Evolutionary conservation across 2,113 vertebrate genomes (phyloP), one percentile per base, ranked within the genome.

Genomic region (Proteles cristata): DNA sequence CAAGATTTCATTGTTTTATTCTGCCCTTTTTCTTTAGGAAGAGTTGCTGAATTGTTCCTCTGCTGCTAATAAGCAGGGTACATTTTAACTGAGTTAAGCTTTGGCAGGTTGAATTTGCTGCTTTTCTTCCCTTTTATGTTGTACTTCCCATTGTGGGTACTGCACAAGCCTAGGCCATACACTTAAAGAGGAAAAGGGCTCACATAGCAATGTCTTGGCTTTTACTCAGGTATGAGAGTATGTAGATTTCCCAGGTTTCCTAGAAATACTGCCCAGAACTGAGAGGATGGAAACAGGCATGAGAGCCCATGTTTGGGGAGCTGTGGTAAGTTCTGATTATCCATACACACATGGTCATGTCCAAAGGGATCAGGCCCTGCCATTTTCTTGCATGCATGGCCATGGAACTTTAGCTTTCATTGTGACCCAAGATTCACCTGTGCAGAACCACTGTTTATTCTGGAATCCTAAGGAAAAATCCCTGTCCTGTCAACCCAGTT

Each of bases 21-120:
- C 28, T 89, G 35, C 19, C 11, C 11, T 84, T 88, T 74, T 77
- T 92, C 91, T 92, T 61, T 65, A 88, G 89, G 61, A 77, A 63
- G 79, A 83, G 28, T 68, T 81, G 33, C 31, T 68, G 35, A 84
- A 55, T 77, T 85, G 31, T 83, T 26, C 45, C 71, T 79, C n/a
- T 90, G 66, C 39, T 80, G 45, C 19, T 66, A 5, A 39, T 66
- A 5, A 39, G n/a, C n/a, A 14, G 10, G 50, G 68, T 35, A 14
- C 21, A 8, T 82, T 89, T 93, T 87, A 21, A 90, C 11, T 23
- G n/a, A 7, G 45, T 88, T 93, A 66, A 48, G 63, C 53, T 63
- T 50, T 19, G 33, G 61, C 58, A 93, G 33, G 23, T 76, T 9
- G 74, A 65, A 76, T 33, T 58, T 65, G 31, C 63, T 96, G 15